Evolutionary conservation across 2,113 vertebrate species (phyloP).

Genomic region (Amia ocellicauda): DNA sequence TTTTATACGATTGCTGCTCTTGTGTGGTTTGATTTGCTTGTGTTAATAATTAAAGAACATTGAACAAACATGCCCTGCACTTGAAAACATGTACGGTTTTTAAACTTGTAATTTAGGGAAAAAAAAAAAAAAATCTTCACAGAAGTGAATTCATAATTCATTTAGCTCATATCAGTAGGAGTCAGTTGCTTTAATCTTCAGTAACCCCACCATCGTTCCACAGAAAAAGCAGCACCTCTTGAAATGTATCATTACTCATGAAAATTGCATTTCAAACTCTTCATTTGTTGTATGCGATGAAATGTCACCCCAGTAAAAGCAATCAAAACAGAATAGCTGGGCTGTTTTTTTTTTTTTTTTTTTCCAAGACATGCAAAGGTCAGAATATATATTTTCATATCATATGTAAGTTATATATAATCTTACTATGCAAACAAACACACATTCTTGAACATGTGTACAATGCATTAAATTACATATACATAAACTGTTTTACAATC

Average conservation of each 20-base stretch:
- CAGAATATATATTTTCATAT: no score
- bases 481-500: no score
- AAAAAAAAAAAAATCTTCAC: background rate
- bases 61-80: no score
- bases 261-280: conserved; percentile 32
- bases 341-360: background rate
- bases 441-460: no score
- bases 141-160: conserved; percentile 19
- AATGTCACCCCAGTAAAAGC: conserved; percentile 20
- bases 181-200: conserved; percentile 17
- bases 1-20: background rate
- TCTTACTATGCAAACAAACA: no score
- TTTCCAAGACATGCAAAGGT: background rate
- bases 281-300: conserved; percentile 20
- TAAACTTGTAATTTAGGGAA: background rate
- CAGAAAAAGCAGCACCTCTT: conserved; percentile 19
- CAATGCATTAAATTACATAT: no score
- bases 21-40: background rate
- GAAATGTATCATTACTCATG: conserved; percentile 31
- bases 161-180: conserved; percentile 21
- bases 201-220: background rate
- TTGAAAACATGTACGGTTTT: background rate
- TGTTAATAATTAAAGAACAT: conserved; percentile 10
- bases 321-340: conserved; percentile 24
- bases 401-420: no score